Evolutionary conservation across 53 echinoderm and acorn worm species (phyloP).

Genomic region (Hippasteria phrygiana): DNA sequence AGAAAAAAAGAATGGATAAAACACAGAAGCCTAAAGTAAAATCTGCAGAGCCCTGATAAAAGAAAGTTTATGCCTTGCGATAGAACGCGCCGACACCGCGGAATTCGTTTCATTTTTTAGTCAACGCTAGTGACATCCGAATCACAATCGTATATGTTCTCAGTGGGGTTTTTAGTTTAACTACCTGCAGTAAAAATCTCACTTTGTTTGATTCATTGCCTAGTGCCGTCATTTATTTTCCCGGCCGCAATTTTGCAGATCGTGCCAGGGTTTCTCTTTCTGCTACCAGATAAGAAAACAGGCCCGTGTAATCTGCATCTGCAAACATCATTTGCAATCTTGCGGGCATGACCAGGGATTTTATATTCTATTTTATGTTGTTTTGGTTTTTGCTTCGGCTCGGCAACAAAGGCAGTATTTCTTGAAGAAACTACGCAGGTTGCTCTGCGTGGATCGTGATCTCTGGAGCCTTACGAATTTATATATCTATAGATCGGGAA

Average conservation of each 20-base stretch:
- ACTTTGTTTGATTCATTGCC: slow-evolving; percentile 41
- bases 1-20: no score
- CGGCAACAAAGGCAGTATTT: slow-evolving; percentile 34
- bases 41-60: slow-evolving; percentile 11
- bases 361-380: background rate
- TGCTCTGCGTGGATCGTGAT: background rate
- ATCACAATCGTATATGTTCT: slow-evolving; percentile 24
- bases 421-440: background rate
- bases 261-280: background rate
- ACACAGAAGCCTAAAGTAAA: background rate
- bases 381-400: background rate
- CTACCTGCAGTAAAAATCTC: slow-evolving; percentile 23
- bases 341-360: background rate
- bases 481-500: background rate
- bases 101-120: background rate
- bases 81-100: background rate
- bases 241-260: slow-evolving; percentile 11
- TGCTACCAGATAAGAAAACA: background rate
- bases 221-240: slow-evolving; percentile 8
- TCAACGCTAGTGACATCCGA: background rate
- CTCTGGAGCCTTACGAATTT: background rate
- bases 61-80: slow-evolving; percentile 6
- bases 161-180: slow-evolving; percentile 43
- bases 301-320: slow-evolving; percentile 23
- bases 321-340: slow-evolving; percentile 30